phyloP scores from a whole-genome alignment of 2,113 vertebrate genomes.

The Lamprologus lemairii region DNA sequence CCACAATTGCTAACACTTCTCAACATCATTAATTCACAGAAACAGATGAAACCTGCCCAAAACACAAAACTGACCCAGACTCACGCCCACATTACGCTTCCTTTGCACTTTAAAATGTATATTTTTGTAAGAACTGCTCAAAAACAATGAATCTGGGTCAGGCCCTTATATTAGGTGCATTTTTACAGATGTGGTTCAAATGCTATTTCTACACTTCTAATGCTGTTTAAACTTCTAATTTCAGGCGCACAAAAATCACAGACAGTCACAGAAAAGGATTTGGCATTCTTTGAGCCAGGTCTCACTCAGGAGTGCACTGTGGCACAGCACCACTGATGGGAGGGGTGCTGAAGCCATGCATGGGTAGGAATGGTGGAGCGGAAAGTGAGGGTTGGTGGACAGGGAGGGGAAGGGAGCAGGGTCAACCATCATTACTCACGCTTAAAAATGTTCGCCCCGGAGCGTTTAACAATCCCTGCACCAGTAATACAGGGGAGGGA shows the following conservation, averaged over 20 bases:
- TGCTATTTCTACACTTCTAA: background rate
- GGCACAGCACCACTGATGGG: constrained; percentile 41
- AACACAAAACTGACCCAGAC: constrained; percentile 5
- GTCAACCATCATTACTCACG: constrained; percentile 70
- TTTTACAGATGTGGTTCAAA: constrained; percentile 7
- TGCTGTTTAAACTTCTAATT: background rate
- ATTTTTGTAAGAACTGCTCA: background rate
- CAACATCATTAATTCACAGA: background rate
- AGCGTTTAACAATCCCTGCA: constrained; percentile 76
- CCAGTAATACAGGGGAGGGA: constrained; percentile 41
- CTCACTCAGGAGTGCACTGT: constrained; percentile 22
- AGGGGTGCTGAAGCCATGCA: constrained; percentile 65
- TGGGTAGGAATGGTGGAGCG: background rate
- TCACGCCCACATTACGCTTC: background rate
- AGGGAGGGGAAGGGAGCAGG: background rate
- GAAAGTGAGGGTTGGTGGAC: background rate
- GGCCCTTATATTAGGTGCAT: background rate
- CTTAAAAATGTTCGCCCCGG: constrained; percentile 66
- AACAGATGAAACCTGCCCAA: background rate
- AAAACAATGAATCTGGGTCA: background rate
- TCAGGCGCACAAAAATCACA: background rate
- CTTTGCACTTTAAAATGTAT: background rate
- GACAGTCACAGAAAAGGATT: background rate
- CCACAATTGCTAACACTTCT: background rate
- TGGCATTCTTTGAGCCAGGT: constrained; percentile 16